A percentile compares a stretch with the other conserved stretches of the same genome.
Evolutionary conservation across 2,888 invertebrate genomes (phyloP).

Genomic region (Adineta ricciae): DNA sequence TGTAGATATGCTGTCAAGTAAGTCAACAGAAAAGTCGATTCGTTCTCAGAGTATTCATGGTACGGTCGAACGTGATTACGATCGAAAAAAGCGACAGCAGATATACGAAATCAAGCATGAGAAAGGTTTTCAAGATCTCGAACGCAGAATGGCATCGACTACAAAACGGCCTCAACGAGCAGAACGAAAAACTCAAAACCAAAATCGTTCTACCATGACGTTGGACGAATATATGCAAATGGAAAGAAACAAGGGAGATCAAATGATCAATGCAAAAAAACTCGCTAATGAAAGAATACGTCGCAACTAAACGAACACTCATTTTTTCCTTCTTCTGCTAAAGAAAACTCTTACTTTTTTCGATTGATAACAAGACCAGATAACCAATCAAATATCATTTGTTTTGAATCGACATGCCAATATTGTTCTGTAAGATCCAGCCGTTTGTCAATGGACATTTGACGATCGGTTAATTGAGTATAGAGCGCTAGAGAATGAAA

Average conservation of each 20-base stretch:
- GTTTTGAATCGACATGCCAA: background rate
- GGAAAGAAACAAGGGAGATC: background rate
- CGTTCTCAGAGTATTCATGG: background rate
- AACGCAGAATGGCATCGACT: background rate
- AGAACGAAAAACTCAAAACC: background rate
- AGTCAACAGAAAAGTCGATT: background rate
- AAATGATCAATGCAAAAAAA: background rate
- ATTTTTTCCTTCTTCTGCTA: too few relatives aligned
- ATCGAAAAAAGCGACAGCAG: background rate
- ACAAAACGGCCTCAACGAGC: background rate
- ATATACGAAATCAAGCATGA: background rate
- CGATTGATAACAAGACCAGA: background rate
- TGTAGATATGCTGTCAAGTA: background rate
- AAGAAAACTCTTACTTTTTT: background rate
- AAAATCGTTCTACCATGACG: background rate
- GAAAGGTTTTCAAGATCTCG: background rate
- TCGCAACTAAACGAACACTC: background rate
- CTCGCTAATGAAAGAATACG: background rate
- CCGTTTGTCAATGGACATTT: background rate
- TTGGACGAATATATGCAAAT: background rate
- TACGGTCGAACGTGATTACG: background rate
- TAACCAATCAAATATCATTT: slow-evolving; percentile 19
- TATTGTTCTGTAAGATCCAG: background rate
- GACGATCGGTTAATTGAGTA: slow-evolving; percentile 12
- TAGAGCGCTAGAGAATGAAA: background rate